Evolutionary conservation across 2,888 invertebrate genomes (phyloP).

Genomic region (Isoperla grammatica): DNA sequence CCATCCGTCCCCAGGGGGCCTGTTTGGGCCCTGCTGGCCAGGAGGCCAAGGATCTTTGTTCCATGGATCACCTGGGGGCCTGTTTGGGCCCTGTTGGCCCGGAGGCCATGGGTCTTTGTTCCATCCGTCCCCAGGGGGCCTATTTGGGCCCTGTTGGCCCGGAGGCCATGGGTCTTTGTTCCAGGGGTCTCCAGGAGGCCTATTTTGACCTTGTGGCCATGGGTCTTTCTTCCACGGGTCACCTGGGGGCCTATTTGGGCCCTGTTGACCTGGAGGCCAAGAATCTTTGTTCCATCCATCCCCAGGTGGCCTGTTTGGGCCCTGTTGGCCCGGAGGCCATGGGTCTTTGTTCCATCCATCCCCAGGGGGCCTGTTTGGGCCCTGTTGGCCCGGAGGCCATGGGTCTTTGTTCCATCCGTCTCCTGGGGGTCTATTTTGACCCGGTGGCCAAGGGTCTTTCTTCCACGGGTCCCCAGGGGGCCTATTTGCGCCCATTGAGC

Average conservation of each 20-base stretch:
- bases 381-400: neutral
- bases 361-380: neutral
- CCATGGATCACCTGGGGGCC: neutral
- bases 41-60: neutral
- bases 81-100: neutral
- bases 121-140: neutral
- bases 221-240: neutral
- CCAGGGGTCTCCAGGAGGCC: neutral
- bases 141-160: neutral
- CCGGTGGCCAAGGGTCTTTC: constrained; percentile 9
- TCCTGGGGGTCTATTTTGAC: neutral
- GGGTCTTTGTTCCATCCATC: neutral
- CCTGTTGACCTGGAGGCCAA: neutral
- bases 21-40: neutral
- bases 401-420: neutral
- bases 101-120: constrained; percentile 9
- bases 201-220: neutral
- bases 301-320: neutral
- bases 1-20: too few relatives aligned
- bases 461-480: neutral
- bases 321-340: neutral
- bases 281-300: too few relatives aligned
- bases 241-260: neutral
- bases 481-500: neutral
- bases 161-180: constrained; percentile 10